Conservation (phyloP, 2,888 invertebrate species). For the Latheticus oryzae region DNA sequence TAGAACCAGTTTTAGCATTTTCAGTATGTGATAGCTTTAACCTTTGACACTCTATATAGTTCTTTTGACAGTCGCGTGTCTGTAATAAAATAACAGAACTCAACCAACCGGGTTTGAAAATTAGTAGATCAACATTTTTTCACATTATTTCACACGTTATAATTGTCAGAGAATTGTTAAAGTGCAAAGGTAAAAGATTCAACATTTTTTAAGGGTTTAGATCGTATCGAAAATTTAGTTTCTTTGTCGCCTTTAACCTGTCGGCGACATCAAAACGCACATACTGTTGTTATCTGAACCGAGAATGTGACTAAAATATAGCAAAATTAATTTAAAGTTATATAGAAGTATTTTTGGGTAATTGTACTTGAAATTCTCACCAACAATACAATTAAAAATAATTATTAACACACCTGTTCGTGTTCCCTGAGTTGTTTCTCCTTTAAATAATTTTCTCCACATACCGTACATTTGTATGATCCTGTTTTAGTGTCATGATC, state of each 20-base stretch:
- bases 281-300: too few relatives aligned
- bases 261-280: slow-evolving; percentile 36
- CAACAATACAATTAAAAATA: slow-evolving; percentile 2
- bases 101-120: slow-evolving; percentile 34
- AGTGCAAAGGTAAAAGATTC: neutral
- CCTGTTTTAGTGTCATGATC: slow-evolving; percentile 39
- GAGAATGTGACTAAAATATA: slow-evolving; percentile 9
- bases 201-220: neutral
- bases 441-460: slow-evolving; percentile 41
- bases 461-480: slow-evolving; percentile 42
- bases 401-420: slow-evolving; percentile 46
- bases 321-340: slow-evolving; percentile 10
- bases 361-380: neutral
- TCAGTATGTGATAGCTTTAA: slow-evolving; percentile 36
- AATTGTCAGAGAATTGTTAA: too few relatives aligned
- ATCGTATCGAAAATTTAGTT: slow-evolving; percentile 37
- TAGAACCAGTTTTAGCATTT: slow-evolving; percentile 17
- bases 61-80: slow-evolving; percentile 37
- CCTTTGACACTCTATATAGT: slow-evolving; percentile 40
- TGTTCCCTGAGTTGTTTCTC: slow-evolving; percentile 43
- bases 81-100: slow-evolving; percentile 30
- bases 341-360: neutral
- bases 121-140: slow-evolving; percentile 24
- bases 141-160: slow-evolving; percentile 23
- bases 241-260: slow-evolving; percentile 37